phyloP scores from a whole-genome alignment of 2,797 vertebrate species.

The Falco berigora region DNA sequence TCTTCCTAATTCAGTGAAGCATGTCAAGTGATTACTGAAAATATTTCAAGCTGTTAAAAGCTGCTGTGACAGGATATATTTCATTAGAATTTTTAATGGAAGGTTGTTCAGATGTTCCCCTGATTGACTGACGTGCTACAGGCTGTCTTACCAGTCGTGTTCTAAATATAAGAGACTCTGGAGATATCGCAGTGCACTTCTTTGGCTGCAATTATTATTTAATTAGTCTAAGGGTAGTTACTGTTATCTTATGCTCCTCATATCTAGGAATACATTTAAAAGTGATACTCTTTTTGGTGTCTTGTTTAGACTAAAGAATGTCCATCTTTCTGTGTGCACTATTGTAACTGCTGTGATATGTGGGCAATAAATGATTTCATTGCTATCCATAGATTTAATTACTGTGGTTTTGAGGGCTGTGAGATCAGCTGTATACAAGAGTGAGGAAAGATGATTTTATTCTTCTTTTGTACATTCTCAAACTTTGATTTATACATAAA shows the following conservation, averaged over 20 bases:
- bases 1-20: not conserved
- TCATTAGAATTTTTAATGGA: slow-evolving; percentile 43
- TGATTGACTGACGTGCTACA: slow-evolving; percentile 25
- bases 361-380: not conserved
- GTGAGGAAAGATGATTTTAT: not conserved
- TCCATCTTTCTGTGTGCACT: not conserved
- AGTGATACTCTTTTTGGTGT: not conserved
- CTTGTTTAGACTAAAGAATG: not conserved
- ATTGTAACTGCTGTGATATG: not conserved
- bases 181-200: not conserved
- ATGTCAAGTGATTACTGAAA: slow-evolving; percentile 38
- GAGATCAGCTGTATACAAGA: not conserved
- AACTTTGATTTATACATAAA: not conserved
- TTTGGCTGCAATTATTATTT: too few species aligned
- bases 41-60: slow-evolving; percentile 43
- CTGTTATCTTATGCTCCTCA: not conserved
- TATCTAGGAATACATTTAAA: not conserved
- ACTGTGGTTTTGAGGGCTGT: not conserved
- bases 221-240: not conserved
- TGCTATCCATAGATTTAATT: not conserved
- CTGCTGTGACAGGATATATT: slow-evolving; percentile 37
- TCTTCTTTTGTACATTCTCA: not conserved
- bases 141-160: not conserved
- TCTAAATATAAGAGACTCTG: not conserved
- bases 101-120: slow-evolving; percentile 9